Evolutionary conservation across 2,888 invertebrate species (phyloP), one percentile per base, ranked within the genome.

Genomic region (Euproctis similis): DNA sequence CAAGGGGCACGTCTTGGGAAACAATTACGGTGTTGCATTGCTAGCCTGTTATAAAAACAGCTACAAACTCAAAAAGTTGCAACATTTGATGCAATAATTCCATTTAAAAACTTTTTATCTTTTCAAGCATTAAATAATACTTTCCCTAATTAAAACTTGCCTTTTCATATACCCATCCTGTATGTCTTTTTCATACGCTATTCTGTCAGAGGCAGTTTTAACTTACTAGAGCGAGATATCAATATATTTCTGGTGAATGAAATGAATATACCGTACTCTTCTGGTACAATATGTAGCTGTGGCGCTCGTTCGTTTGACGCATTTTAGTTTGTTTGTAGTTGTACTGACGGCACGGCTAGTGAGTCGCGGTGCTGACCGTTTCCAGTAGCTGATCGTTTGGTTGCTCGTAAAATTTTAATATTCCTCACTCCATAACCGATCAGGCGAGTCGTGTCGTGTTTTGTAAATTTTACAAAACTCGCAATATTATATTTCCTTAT

Each of bases 1-100:
- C 78, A 75, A 70, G 85, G 87, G 74, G 90, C 89, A 50, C 80
- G 90, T 50, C 76, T 86, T 53, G 84, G 85, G 77, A 86, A 87
- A 48, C 39, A 41, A 59, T 40, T 41, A 46, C 48, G 45, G 37
- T 36, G 26, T 19, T 9, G 26, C n/a, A n/a, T n/a, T n/a, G n/a
- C n/a, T n/a, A n/a, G n/a, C n/a, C n/a, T n/a, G n/a, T n/a, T n/a
- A n/a, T n/a, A n/a, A n/a, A n/a, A n/a, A n/a, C n/a, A n/a, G n/a
- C n/a, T n/a, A n/a, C n/a, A n/a, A n/a, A n/a, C n/a, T n/a, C n/a
- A n/a, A n/a, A n/a, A n/a, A n/a, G n/a, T n/a, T n/a, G n/a, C n/a
- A n/a, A n/a, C n/a, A n/a, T n/a, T 19, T 20, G 21, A 12, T 26
- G 16, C 7, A 12, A 31, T 8, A 19, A 22, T 28, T 29, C 19